phyloP scores from a whole-genome alignment of 2,888 invertebrate species.

The Caenorhabditis zanzibari region DNA sequence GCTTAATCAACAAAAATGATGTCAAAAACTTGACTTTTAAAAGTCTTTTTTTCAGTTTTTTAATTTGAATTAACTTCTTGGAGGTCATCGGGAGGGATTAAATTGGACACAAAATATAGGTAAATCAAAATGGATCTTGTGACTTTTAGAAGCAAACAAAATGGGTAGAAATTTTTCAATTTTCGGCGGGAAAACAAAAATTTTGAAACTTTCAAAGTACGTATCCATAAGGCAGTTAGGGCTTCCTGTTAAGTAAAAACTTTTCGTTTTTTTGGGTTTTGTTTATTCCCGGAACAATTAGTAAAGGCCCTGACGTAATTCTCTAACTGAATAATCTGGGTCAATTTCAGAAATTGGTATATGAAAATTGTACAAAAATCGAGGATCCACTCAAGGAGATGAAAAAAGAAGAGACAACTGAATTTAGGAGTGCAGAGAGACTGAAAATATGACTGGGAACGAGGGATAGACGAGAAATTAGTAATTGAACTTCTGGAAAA shows the following conservation, averaged over 20 bases:
- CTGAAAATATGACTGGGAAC: not conserved
- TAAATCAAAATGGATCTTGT: slow-evolving; percentile 21
- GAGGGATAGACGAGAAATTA: slow-evolving; percentile 27
- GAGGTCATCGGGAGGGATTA: slow-evolving; percentile 13
- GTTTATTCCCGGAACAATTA: not conserved
- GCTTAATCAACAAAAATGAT: slow-evolving; percentile 26
- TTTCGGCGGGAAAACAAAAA: not conserved
- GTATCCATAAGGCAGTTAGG: not conserved
- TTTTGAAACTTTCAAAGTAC: not conserved
- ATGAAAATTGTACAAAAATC: slow-evolving; percentile 9
- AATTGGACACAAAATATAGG: slow-evolving; percentile 11
- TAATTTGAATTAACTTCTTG: slow-evolving; percentile 21
- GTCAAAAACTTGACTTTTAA: slow-evolving; percentile 23
- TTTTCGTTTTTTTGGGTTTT: not conserved
- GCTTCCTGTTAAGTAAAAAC: not conserved
- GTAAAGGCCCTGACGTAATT: not conserved
- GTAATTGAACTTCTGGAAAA: slow-evolving; percentile 6
- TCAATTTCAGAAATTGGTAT: slow-evolving; percentile 11
- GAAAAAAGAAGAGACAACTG: not conserved
- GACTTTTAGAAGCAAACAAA: slow-evolving; percentile 13
- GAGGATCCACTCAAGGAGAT: slow-evolving; percentile 23
- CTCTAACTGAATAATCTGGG: not conserved
- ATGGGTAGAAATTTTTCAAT: not conserved
- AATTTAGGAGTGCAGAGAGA: not conserved
- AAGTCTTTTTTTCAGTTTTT: not conserved